A percentile compares a stretch with the other conserved stretches of the same genome.
Evolutionary conservation across 2,797 vertebrate genomes (phyloP).

Genomic region (Lacerta bilineata): DNA sequence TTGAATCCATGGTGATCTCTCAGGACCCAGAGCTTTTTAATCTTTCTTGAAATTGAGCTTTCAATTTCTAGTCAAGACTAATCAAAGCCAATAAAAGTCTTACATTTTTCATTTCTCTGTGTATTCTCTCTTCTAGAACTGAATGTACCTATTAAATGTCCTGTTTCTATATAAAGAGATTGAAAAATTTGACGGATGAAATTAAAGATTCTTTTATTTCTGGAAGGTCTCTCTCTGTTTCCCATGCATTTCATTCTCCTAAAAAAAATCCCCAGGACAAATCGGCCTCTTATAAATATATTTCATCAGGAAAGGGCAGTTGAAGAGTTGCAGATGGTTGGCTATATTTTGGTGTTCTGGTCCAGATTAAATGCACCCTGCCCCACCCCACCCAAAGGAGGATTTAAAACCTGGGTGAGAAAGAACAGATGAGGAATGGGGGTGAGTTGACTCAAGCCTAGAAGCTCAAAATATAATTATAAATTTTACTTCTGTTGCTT

Average conservation of each 20-base stretch:
- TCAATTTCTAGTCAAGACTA: slow-evolving; percentile 27
- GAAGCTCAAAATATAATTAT: slow-evolving; percentile 41
- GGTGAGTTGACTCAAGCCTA: slow-evolving; percentile 50
- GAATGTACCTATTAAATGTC: slow-evolving; percentile 54
- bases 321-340: slow-evolving; percentile 65
- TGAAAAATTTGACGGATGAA: slow-evolving; percentile 35
- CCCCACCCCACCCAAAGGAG: slow-evolving; percentile 27
- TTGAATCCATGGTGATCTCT: slow-evolving; percentile 16
- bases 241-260: slow-evolving; percentile 33
- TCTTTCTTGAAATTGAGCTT: neutral
- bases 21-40: neutral
- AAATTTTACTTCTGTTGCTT: slow-evolving; percentile 26
- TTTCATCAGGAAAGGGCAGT: slow-evolving; percentile 42
- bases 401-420: slow-evolving; percentile 52
- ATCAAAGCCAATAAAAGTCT: neutral
- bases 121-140: neutral
- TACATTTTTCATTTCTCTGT: neutral
- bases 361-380: slow-evolving; percentile 27
- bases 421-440: slow-evolving; percentile 51
- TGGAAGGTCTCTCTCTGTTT: slow-evolving; percentile 44
- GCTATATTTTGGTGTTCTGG: slow-evolving; percentile 18
- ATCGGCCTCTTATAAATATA: slow-evolving; percentile 60
- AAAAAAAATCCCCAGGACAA: slow-evolving; percentile 46
- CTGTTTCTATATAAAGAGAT: slow-evolving; percentile 51
- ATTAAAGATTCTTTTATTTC: slow-evolving; percentile 17